Evolutionary conservation across 2,797 vertebrate species (phyloP).

Genomic region (Numenius phaeopus): DNA sequence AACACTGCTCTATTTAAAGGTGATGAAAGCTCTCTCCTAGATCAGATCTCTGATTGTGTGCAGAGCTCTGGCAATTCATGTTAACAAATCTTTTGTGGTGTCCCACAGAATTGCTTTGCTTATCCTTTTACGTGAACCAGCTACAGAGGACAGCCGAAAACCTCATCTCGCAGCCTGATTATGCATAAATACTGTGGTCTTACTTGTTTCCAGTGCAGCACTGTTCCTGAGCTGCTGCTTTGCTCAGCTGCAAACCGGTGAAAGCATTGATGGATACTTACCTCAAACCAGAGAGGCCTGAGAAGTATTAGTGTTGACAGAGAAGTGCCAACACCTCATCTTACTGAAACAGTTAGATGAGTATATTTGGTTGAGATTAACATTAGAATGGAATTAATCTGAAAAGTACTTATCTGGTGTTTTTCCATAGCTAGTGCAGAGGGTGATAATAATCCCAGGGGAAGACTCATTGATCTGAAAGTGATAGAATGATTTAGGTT

Average conservation of each 20-base stretch:
- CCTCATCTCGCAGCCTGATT: not conserved
- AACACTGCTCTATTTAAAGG: not conserved
- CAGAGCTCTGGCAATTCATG: not conserved
- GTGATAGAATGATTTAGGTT: not conserved
- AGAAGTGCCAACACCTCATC: not conserved
- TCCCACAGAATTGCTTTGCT: conserved; percentile 1
- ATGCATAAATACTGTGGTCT: not conserved
- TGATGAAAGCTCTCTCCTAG: not conserved
- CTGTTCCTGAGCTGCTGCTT: not conserved
- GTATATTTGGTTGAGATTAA: not conserved
- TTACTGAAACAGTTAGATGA: not conserved
- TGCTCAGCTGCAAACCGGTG: rapidly evolving
- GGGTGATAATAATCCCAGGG: not conserved
- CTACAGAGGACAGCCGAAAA: not conserved
- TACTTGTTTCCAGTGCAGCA: not conserved
- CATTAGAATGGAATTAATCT: not conserved
- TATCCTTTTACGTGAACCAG: not conserved
- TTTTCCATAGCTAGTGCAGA: not conserved
- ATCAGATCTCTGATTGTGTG: not conserved
- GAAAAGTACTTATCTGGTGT: not conserved
- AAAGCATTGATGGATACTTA: not conserved
- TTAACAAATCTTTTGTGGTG: not conserved
- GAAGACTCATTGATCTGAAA: not conserved
- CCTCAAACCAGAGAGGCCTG: not conserved
- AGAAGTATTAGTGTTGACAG: not conserved